Conservation (phyloP, 1,140 invertebrate genomes). For the Pachypeltis micranthus region DNA sequence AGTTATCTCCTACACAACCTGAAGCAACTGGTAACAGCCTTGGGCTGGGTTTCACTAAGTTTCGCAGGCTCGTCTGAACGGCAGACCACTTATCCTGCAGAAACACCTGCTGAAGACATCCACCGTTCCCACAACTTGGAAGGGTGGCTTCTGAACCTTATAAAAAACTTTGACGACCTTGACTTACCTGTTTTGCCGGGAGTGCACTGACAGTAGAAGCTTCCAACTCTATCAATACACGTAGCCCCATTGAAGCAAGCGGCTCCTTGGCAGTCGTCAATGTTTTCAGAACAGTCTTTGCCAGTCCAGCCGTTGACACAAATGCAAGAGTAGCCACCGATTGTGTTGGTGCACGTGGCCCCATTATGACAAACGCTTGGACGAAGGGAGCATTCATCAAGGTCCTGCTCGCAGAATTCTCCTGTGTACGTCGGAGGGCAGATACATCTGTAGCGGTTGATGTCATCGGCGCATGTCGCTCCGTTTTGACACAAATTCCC, state of each 20-base stretch:
- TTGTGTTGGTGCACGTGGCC: constrained; percentile 83
- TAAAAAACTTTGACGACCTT: too few species aligned
- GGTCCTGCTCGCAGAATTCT: constrained; percentile 60
- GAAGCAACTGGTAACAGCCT: too few species aligned
- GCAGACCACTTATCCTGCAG: too few species aligned
- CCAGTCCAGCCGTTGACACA: constrained; percentile 94
- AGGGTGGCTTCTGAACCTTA: too few species aligned
- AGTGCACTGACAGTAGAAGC: constrained; percentile 90
- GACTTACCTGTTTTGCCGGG: constrained; percentile 81
- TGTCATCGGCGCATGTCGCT: constrained; percentile 74
- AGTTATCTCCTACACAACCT: too few species aligned
- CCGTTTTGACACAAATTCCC: constrained; percentile 84
- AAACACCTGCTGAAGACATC: too few species aligned
- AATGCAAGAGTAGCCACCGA: constrained; percentile 85
- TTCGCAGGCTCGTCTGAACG: too few species aligned
- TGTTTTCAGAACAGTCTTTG: constrained; percentile 79
- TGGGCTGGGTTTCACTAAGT: too few species aligned
- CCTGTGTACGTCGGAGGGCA: constrained; percentile 82
- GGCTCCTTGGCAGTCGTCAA: constrained; percentile 82
- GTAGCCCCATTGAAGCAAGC: constrained; percentile 95
- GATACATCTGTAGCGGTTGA: constrained; percentile 75
- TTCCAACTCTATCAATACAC: constrained; percentile 86
- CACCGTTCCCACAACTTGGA: too few species aligned
- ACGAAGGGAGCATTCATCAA: constrained; percentile 65
- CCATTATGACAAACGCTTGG: constrained; percentile 86